These are phyloP conservation scores for Hyphantria cunea DNA, from an alignment of 1,140 invertebrate species.

Conservation along the genomic window DNA sequence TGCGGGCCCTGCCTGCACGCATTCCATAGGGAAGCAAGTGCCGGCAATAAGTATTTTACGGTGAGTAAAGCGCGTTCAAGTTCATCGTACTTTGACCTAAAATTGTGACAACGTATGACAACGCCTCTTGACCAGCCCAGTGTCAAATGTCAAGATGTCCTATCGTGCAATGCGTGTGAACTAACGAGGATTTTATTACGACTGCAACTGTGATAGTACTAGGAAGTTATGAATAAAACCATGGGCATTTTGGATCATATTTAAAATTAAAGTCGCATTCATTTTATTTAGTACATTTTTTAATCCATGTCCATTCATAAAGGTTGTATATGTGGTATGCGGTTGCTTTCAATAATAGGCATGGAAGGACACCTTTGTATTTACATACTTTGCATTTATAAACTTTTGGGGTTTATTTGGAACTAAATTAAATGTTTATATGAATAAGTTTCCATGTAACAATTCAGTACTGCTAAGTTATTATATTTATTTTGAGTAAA, in stretches of 20 bases:
- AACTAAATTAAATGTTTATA: too few species aligned
- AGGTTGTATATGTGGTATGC: too few species aligned
- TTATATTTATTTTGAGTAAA: neutral
- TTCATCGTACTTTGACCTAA: slow-evolving; percentile 79
- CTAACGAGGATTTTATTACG: slow-evolving; percentile 11
- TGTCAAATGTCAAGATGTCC: slow-evolving; percentile 47
- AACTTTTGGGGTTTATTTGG: too few species aligned
- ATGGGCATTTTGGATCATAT: neutral
- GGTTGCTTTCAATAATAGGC: too few species aligned
- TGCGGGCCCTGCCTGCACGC: slow-evolving; percentile 75
- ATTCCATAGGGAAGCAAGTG: slow-evolving; percentile 78
- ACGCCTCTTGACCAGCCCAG: slow-evolving; percentile 41
- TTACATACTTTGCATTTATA: too few species aligned
- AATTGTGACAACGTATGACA: slow-evolving; percentile 49
- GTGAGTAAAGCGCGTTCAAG: slow-evolving; percentile 76
- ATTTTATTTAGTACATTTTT: neutral
- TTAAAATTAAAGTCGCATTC: neutral
- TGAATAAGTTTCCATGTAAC: too few species aligned
- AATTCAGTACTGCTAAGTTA: too few species aligned
- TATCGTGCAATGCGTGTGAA: slow-evolving; percentile 24
- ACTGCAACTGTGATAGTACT: neutral
- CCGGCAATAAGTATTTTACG: slow-evolving; percentile 80
- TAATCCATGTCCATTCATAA: neutral
- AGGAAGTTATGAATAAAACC: too few species aligned
- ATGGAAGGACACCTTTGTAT: too few species aligned